Conservation (phyloP, 2,113 vertebrate genomes). For the Cephalopholis sonnerati region DNA sequence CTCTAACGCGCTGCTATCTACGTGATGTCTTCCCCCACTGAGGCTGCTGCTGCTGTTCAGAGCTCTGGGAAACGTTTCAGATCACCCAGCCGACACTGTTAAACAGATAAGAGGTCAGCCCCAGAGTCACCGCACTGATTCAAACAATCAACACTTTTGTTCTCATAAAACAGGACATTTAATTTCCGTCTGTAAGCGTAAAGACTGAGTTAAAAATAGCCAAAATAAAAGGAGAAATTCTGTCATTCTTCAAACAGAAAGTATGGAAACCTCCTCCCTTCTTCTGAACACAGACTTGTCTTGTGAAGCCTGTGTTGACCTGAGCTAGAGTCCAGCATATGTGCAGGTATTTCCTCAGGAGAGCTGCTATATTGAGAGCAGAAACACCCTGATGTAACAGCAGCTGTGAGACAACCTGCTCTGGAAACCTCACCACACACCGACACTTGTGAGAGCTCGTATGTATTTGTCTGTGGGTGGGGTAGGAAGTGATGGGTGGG, state of each 20-base stretch:
- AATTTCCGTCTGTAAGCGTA: too few relatives aligned
- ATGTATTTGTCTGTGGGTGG: slow-evolving; percentile 33
- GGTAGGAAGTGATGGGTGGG: slow-evolving; percentile 36
- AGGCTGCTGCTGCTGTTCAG: neutral
- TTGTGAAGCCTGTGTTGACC: neutral
- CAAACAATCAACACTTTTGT: neutral
- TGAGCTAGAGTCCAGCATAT: too few relatives aligned
- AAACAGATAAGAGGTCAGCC: slow-evolving; percentile 18
- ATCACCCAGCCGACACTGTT: slow-evolving; percentile 21
- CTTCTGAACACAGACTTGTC: neutral
- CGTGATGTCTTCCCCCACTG: neutral
- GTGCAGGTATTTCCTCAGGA: neutral
- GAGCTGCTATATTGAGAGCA: neutral
- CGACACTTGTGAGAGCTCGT: neutral
- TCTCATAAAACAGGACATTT: neutral
- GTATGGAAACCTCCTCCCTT: neutral
- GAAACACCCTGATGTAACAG: neutral
- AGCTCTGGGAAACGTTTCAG: slow-evolving; percentile 51
- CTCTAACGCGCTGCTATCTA: slow-evolving; percentile 6
- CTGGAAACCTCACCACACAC: slow-evolving; percentile 20
- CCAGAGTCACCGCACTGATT: neutral
- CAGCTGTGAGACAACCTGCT: slow-evolving; percentile 22
- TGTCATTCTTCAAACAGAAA: neutral
- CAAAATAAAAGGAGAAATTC: neutral
- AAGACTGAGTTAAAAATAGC: too few relatives aligned